These are phyloP conservation scores for Allenopithecus nigroviridis DNA, from an alignment of 2,797 vertebrate genomes.

Conservation along the genomic window DNA sequence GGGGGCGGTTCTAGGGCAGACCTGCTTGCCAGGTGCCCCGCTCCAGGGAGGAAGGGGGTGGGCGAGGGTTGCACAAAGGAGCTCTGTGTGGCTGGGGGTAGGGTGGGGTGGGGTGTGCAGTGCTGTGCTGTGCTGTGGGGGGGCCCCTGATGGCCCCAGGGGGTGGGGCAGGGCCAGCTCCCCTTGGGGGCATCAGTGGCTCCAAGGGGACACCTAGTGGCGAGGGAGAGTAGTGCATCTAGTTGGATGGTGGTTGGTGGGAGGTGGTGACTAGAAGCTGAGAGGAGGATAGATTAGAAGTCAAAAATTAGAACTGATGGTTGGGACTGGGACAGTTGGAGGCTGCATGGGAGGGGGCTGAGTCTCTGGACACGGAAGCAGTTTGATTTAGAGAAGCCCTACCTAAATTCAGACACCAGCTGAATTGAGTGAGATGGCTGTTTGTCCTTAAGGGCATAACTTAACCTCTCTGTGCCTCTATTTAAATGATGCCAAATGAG, in stretches of 20 bases:
- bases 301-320: constrained; percentile 17
- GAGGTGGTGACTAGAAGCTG: constrained; percentile 31
- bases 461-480: constrained; percentile 47
- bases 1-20: constrained; percentile 63
- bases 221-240: constrained; percentile 62
- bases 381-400: constrained; percentile 35
- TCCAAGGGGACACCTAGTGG: constrained; percentile 86
- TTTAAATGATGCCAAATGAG: constrained; percentile 22
- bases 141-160: constrained; percentile 29
- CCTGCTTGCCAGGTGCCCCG: constrained; percentile 79
- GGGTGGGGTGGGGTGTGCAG: constrained; percentile 56
- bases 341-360: background rate
- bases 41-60: constrained; percentile 74
- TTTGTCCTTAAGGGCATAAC: constrained; percentile 46
- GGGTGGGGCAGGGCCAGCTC: constrained; percentile 60
- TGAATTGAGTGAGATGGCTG: background rate
- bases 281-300: background rate
- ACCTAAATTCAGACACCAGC: background rate
- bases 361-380: background rate
- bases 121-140: background rate
- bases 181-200: constrained; percentile 79
- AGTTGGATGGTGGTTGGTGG: constrained; percentile 2
- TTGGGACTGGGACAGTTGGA: constrained; percentile 22
- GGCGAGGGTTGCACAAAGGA: constrained; percentile 75
- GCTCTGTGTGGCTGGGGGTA: constrained; percentile 73